Percentiles rank a stretch among this genome's conserved stretches.
phyloP scores from a whole-genome alignment of 2,888 invertebrate genomes.

The Drosophila borealis region DNA sequence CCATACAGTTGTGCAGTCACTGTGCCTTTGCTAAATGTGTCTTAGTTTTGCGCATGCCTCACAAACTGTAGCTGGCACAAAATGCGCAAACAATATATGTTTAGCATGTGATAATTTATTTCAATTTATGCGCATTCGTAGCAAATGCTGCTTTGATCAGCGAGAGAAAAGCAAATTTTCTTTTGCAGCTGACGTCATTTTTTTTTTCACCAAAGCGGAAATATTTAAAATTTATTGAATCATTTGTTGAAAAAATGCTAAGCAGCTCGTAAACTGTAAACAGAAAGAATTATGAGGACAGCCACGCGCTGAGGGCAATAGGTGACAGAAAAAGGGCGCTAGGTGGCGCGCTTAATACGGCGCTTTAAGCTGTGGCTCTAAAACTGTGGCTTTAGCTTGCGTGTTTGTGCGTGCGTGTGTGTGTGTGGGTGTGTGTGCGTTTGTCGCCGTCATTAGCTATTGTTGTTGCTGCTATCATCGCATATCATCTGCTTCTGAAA shows the following conservation, averaged over 20 bases:
- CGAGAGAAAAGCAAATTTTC: slow-evolving; percentile 28
- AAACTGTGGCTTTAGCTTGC: slow-evolving; percentile 37
- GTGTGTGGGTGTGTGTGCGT: slow-evolving; percentile 11
- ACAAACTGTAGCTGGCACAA: slow-evolving; percentile 14
- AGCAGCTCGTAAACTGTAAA: slow-evolving; percentile 22
- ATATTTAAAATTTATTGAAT: slow-evolving; percentile 29
- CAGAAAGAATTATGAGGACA: slow-evolving; percentile 11
- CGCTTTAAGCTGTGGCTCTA: slow-evolving; percentile 5
- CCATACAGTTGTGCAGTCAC: slow-evolving; percentile 17
- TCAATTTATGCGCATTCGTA: slow-evolving; percentile 24
- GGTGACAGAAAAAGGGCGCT: slow-evolving; percentile 11
- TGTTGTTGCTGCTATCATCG: slow-evolving; percentile 27
- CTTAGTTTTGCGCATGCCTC: not conserved
- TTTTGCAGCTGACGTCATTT: slow-evolving; percentile 56
- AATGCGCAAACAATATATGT: slow-evolving; percentile 15
- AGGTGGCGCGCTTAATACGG: slow-evolving; percentile 35
- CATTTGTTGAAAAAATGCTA: slow-evolving; percentile 19
- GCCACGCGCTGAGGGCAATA: not conserved
- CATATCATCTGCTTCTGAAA: slow-evolving; percentile 42
- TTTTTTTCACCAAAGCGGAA: slow-evolving; percentile 4
- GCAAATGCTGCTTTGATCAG: slow-evolving; percentile 24
- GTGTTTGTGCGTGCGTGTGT: slow-evolving; percentile 7
- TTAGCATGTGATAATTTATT: slow-evolving; percentile 26
- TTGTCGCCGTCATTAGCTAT: slow-evolving; percentile 24
- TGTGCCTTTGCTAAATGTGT: slow-evolving; percentile 38